These are phyloP conservation scores for Micromussa lordhowensis DNA, from an alignment of 92 coral and sea anemone species.

Conservation along the genomic window DNA sequence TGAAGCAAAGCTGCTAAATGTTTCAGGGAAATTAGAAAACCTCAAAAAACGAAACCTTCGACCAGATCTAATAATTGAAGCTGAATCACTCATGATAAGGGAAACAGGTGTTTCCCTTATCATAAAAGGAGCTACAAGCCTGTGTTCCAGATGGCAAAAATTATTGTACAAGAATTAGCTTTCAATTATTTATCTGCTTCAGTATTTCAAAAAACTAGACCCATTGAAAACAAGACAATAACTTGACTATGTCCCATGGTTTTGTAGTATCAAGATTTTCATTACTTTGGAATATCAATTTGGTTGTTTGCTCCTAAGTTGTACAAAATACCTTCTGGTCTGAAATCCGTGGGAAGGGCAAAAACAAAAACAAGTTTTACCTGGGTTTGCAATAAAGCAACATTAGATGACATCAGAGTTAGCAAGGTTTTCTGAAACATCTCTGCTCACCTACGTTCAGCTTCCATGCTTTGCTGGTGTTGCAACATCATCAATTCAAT, in stretches of 20 bases:
- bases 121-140: background rate
- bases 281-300: background rate
- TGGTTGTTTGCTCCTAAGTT: conserved; percentile 1
- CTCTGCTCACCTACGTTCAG: conserved; percentile 44
- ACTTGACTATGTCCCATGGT: conserved; percentile 16
- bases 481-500: conserved; percentile 52
- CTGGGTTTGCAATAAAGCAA: conserved; percentile 4
- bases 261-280: background rate
- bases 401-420: conserved; percentile 6
- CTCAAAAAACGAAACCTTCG: background rate
- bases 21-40: background rate
- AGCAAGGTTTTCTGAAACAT: conserved; percentile 19
- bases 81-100: conserved; percentile 11
- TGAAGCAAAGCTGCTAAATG: background rate
- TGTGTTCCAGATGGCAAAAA: background rate
- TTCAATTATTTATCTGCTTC: conserved; percentile 3
- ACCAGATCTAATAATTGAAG: background rate
- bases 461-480: conserved; percentile 62
- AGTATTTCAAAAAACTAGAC: conserved; percentile 4
- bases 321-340: background rate
- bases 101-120: background rate
- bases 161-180: conserved; percentile 15
- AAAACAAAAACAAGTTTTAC: background rate
- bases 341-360: conserved; percentile 7
- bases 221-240: conserved; percentile 6